A percentile compares a stretch with the other conserved stretches of the same genome.
These are phyloP conservation scores for Dryadula phaetusa DNA, from an alignment of 2,888 invertebrate genomes.

Conservation along the genomic window DNA sequence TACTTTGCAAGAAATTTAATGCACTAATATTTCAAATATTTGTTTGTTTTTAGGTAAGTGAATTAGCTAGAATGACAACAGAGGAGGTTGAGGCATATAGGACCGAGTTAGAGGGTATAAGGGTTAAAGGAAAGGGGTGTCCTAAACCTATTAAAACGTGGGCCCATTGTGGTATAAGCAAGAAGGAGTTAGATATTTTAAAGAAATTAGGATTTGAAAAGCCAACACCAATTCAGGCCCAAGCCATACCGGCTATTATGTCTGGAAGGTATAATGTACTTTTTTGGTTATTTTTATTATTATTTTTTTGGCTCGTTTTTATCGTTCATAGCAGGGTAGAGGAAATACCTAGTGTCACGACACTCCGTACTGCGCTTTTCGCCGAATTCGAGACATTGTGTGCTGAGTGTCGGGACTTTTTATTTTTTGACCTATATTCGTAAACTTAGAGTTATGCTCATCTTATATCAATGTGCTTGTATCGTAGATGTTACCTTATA, in stretches of 20 bases:
- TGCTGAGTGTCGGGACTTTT: too few relatives aligned
- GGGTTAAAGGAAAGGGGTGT: slow-evolving; percentile 98
- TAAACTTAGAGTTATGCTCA: too few relatives aligned
- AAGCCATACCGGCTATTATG: slow-evolving; percentile 99
- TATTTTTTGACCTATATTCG: too few relatives aligned
- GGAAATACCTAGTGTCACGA: too few relatives aligned
- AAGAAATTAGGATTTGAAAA: slow-evolving; percentile 96
- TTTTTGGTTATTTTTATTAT: neutral
- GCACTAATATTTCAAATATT: neutral
- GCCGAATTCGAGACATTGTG: too few relatives aligned
- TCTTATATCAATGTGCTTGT: too few relatives aligned
- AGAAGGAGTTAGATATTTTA: slow-evolving; percentile 96
- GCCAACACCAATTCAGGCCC: slow-evolving; percentile 99
- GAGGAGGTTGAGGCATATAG: slow-evolving; percentile 94
- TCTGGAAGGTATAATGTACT: slow-evolving; percentile 87
- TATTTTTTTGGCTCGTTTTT: too few relatives aligned
- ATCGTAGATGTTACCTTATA: too few relatives aligned
- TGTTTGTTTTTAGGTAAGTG: slow-evolving; percentile 88
- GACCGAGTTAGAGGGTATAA: slow-evolving; percentile 96
- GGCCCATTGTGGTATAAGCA: slow-evolving; percentile 99
- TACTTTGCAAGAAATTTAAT: too few relatives aligned
- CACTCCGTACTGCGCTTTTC: too few relatives aligned
- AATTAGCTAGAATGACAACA: slow-evolving; percentile 95
- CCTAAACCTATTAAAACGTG: slow-evolving; percentile 98
- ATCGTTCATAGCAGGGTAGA: too few relatives aligned